These are phyloP conservation scores for Trachymyrmex septentrionalis DNA, from an alignment of 1,140 invertebrate genomes.

Conservation along the genomic window DNA sequence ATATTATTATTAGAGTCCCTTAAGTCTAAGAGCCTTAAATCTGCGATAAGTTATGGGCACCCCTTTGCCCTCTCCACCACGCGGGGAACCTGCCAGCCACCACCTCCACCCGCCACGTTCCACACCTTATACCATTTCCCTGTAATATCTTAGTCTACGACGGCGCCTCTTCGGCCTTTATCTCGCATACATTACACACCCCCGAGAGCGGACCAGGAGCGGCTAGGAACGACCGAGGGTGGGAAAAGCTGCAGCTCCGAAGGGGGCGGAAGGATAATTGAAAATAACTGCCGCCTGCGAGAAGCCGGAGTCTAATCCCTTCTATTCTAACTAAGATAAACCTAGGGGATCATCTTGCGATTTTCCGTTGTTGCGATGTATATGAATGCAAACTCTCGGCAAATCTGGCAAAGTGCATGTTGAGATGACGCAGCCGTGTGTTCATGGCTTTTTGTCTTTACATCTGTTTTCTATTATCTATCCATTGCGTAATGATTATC, in stretches of 20 bases:
- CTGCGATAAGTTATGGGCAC: constrained; percentile 87
- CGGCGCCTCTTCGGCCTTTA: constrained; percentile 84
- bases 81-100: constrained; percentile 69
- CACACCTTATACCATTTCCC: constrained; percentile 85
- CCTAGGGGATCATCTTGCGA: constrained; percentile 75
- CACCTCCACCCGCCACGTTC: constrained; percentile 63
- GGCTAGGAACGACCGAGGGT: constrained; percentile 71
- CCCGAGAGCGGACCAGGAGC: constrained; percentile 69
- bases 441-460: background rate
- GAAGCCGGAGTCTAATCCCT: constrained; percentile 79
- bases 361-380: background rate
- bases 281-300: constrained; percentile 85
- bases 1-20: constrained; percentile 88
- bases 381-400: background rate
- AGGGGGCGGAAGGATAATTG: constrained; percentile 84
- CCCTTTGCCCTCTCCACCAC: constrained; percentile 79
- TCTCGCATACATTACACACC: constrained; percentile 86
- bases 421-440: background rate
- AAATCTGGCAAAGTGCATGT: background rate
- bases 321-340: constrained; percentile 82
- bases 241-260: constrained; percentile 39
- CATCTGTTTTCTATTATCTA: background rate
- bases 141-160: constrained; percentile 87
- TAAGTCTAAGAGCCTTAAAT: constrained; percentile 88
- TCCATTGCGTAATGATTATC: background rate